Base-by-base conservation (phyloP, 2,113 vertebrate species). In the Ptyas mucosa region DNA sequence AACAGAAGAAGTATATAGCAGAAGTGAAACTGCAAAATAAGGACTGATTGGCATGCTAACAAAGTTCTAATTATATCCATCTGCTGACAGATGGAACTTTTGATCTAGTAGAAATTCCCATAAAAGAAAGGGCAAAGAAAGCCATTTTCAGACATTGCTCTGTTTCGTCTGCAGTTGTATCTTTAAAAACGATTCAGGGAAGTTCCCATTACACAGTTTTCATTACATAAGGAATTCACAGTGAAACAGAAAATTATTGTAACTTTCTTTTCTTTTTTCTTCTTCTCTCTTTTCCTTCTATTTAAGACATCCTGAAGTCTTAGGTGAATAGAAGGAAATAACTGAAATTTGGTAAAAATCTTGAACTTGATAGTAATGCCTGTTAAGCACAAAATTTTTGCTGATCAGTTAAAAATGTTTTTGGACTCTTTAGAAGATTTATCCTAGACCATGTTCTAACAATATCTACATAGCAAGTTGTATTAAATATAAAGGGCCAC, bases 401-500 rank as follows among this genome's bases (percentile, higher is more conserved):
- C 12, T 75, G 64, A 75, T 34, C n/a, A 75, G 2, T 75, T 34
- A 34, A 75, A 75, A 75, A 64, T 2, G 14, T 75, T 58, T 64
- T 53, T 43, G n/a, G 15, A 29, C 18, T 69, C 0, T 11, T 29
- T 75, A 90, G 5, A 91, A 93, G 58, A 89, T 52, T 39, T 39
- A 11, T 26, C 89, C 51, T 85, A 89, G 10, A 52, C n/a, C 23
- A 55, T 81, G 15, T 88, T 39, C 85, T 89, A 20, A 24, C n/a
- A 90, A 5, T 34, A 87, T 88, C 85, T 85, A 89, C 54, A 94
- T 55, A 95, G 89, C 23, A 92, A 29, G 52, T 57, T 75, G 94
- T 95, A 90, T 88, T 95, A 95, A 87, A 94, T 92, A 94, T 90
- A 90, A 10, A 93, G 93, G 26, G 6, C 91, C 90, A 92, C 81